Evolutionary conservation across 2,113 vertebrate genomes (phyloP).

Genomic region (Channa maculata): DNA sequence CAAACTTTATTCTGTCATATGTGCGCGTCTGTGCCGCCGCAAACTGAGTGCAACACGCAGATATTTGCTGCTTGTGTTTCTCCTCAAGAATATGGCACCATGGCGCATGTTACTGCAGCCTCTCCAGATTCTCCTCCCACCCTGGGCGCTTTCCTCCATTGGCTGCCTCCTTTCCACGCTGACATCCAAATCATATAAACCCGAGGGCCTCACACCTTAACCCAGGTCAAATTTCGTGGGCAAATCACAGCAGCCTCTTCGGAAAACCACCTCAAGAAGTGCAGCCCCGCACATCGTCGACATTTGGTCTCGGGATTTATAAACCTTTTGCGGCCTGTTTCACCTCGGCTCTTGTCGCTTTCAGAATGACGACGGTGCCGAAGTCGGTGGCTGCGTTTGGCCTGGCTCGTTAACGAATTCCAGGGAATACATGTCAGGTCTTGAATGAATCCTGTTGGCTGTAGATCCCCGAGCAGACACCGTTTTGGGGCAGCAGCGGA

Average conservation of each 20-base stretch:
- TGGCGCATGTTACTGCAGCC: constrained; percentile 48
- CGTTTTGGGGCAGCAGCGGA: constrained; percentile 47
- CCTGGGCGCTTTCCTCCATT: constrained; percentile 79
- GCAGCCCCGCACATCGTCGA: constrained; percentile 7
- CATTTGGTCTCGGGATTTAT: constrained; percentile 35
- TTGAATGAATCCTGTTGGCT: constrained; percentile 47
- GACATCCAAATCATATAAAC: constrained; percentile 85
- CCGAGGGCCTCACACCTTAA: constrained; percentile 71
- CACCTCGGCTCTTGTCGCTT: not conserved
- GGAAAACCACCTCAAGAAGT: constrained; percentile 11
- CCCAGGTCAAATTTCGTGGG: constrained; percentile 81
- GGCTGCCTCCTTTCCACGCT: constrained; percentile 75
- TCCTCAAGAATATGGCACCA: constrained; percentile 35
- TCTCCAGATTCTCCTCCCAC: constrained; percentile 73
- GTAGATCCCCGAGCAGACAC: constrained; percentile 34
- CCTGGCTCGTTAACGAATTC: not conserved
- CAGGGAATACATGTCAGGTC: not conserved
- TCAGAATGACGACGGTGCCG: constrained; percentile 40
- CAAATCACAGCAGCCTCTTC: constrained; percentile 41
- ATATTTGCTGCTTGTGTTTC: constrained; percentile 13
- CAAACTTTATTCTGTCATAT: not conserved
- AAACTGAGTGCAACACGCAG: not conserved
- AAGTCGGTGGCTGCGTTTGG: not conserved
- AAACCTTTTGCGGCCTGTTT: not conserved
- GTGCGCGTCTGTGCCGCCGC: not conserved